Base-by-base conservation (phyloP, 2,113 vertebrate genomes). In the Lucifuga dentata region DNA sequence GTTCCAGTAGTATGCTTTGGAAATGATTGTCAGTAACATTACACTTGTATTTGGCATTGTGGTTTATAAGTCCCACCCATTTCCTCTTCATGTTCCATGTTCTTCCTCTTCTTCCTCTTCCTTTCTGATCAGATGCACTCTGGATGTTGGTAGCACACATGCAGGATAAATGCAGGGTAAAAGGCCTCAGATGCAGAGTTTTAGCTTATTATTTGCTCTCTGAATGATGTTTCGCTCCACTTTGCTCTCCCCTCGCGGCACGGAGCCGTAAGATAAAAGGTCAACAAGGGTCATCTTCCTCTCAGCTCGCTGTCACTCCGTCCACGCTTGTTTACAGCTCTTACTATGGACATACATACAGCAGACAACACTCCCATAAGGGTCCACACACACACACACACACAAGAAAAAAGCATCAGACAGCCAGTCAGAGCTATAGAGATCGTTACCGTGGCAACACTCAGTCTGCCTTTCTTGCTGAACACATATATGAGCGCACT, bases 361-460 rank as follows among this genome's bases (percentile, higher is more conserved):
- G n/a, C n/a, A n/a, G n/a, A n/a, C n/a, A 68, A 80, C 52, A 26
- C 67, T 83, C 83, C 73, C 68, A 5, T 13, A 50, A 65, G 84
- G 55, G 43, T 29, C 23, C 39, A 43, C 13, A 36, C 43, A 10
- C 41, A 17, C 53, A 32, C 40, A 24, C 35, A 48, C 56, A 60
- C 44, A 61, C 49, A 41, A 19, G 20, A 51, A 51, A 26, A 29
- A 23, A 43, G 33, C 20, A 64, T 29, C 33, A 15, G 40, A 36
- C 53, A 57, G 53, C 35, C 61, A 60, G 62, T n/a, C 20, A 46
- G 66, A 56, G 59, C 71, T 80, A 58, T 80, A 80, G 68, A 77
- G 60, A 33, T 2, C 50, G 85, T 90, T 89, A 61, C 82, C 76
- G 74, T 87, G 81, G 85, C 50, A 89, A 87, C 89, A 72, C 51